Percentiles rank a stretch among this genome's conserved stretches.
Conservation (phyloP, 2,797 vertebrate genomes). For the Siniperca undulata region DNA sequence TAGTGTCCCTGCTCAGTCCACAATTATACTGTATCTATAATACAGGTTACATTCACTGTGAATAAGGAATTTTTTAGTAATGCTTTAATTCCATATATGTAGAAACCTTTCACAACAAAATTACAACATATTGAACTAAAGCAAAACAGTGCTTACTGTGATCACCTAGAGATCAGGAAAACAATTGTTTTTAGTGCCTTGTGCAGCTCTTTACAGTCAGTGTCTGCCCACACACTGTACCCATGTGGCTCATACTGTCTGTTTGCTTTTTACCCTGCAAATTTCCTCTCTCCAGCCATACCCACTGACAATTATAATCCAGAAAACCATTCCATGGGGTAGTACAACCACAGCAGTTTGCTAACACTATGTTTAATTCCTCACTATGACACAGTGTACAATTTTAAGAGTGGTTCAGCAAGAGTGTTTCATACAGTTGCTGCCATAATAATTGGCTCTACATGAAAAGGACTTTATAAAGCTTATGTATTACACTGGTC, state of each 20-base stretch:
- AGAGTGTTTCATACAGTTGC: conserved; percentile 41
- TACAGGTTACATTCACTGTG: neutral
- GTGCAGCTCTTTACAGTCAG: conserved; percentile 48
- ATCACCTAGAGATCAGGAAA: conserved; percentile 40
- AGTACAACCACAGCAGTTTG: conserved; percentile 46
- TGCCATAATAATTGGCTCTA: conserved; percentile 43
- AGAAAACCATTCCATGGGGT: conserved; percentile 52
- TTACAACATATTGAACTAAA: conserved; percentile 19
- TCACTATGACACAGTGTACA: conserved; percentile 37
- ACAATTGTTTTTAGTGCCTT: conserved; percentile 43
- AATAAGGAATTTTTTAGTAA: neutral
- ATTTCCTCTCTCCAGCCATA: conserved; percentile 38
- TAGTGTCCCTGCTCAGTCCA: neutral
- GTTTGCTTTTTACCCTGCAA: conserved; percentile 47
- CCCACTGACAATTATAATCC: conserved; percentile 61
- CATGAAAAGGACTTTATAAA: conserved; percentile 47
- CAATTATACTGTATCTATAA: neutral
- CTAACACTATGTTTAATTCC: conserved; percentile 53
- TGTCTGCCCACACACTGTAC: conserved; percentile 49
- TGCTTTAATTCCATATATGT: neutral
- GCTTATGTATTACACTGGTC: conserved; percentile 28
- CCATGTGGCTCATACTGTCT: conserved; percentile 41
- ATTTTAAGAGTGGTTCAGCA: conserved; percentile 43
- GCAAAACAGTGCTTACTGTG: conserved; percentile 20
- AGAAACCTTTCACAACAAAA: conserved; percentile 2